These are phyloP conservation scores for Clinocottus analis DNA, from an alignment of 2,113 vertebrate species.

Conservation along the genomic window DNA sequence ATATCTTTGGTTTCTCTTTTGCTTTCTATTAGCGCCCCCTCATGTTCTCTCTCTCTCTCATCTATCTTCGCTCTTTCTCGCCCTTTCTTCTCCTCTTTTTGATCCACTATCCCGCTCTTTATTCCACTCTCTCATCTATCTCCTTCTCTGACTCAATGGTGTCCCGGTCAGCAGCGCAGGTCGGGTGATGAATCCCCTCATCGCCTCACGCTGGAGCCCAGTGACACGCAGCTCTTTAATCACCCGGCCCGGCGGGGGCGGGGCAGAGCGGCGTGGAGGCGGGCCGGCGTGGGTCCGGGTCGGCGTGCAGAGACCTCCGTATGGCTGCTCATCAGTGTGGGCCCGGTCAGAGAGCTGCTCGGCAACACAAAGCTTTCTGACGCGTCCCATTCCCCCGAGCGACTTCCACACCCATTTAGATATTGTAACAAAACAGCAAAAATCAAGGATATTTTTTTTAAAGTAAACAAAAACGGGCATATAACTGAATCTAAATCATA, in stretches of 20 bases:
- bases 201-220: conserved; percentile 44
- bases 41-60: conserved; percentile 19
- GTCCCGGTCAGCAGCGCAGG: conserved; percentile 65
- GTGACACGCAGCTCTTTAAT: conserved; percentile 60
- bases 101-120: conserved; percentile 31
- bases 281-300: conserved; percentile 33
- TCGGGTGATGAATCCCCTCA: conserved; percentile 70
- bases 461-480: not conserved
- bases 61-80: conserved; percentile 26
- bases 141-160: conserved; percentile 49
- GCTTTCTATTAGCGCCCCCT: conserved; percentile 26
- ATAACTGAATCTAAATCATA: not conserved
- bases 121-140: conserved; percentile 59
- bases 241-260: conserved; percentile 51
- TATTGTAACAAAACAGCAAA: not conserved
- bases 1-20: conserved; percentile 28
- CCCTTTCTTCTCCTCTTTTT: conserved; percentile 50
- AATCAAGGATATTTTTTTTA: no score
- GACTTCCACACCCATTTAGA: not conserved
- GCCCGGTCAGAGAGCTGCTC: not conserved
- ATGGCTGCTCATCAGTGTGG: conserved; percentile 40
- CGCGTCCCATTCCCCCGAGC: not conserved
- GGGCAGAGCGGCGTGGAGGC: conserved; percentile 40
- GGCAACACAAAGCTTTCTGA: not conserved
- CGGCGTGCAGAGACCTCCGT: conserved; percentile 56